These are phyloP conservation scores for Trididemnum nubilum DNA, from an alignment of 23 tunicate species.

Conservation along the genomic window DNA sequence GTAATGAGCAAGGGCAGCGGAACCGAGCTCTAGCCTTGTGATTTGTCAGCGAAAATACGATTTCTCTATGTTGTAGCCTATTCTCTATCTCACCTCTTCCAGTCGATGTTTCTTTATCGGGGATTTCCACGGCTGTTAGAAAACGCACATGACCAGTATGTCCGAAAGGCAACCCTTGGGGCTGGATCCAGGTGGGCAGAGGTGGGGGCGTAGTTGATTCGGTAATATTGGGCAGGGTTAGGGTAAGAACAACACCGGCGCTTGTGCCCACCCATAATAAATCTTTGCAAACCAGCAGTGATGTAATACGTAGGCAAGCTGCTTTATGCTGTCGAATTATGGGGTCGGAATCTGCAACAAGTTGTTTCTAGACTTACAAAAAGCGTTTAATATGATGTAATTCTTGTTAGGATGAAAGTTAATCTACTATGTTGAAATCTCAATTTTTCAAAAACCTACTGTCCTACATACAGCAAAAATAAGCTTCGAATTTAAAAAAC, in stretches of 20 bases:
- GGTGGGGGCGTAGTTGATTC: slow-evolving; percentile 33
- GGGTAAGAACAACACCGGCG: slow-evolving; percentile 88
- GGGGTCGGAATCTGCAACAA: slow-evolving; percentile 90
- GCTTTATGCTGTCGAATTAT: slow-evolving; percentile 97
- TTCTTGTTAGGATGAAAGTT: not conserved
- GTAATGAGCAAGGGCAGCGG: no score
- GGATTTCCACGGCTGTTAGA: slow-evolving; percentile 58
- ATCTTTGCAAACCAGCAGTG: slow-evolving; percentile 83
- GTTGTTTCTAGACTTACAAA: no score
- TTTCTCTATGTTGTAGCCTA: no score
- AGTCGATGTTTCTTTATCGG: slow-evolving; percentile 35
- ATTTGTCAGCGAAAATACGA: no score
- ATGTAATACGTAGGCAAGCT: slow-evolving; percentile 88
- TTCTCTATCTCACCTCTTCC: no score
- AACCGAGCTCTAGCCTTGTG: no score
- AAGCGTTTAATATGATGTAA: no score
- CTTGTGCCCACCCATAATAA: slow-evolving; percentile 93
- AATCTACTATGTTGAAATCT: no score
- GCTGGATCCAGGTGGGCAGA: slow-evolving; percentile 62
- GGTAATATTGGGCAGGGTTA: slow-evolving; percentile 70
- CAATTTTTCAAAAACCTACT: no score
- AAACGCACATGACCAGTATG: slow-evolving; percentile 96
- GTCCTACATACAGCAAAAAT: no score
- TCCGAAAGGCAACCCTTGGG: slow-evolving; percentile 91
- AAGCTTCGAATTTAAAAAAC: no score